Base-by-base conservation (phyloP, 30 jellyfish, hydroid and myxozoan species). In the Pseudorhiza aurosa region DNA sequence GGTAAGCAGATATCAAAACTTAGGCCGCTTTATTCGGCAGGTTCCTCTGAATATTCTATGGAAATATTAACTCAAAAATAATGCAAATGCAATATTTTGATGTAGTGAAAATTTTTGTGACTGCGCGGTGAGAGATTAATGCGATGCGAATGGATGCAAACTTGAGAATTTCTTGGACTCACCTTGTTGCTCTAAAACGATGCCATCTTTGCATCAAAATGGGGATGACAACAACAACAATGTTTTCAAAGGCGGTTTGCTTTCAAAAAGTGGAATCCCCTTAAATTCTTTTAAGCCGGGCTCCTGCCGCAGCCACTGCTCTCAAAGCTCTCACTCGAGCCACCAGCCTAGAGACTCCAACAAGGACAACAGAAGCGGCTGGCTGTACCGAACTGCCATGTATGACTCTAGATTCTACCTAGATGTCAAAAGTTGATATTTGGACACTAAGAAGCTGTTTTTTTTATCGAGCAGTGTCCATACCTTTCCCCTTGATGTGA, bases 201-300 rank as follows among this genome's bases (percentile, higher is more conserved):
- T 80, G 88, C 88, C 88, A 76, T 76, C 68, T 76, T 76, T 56
- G 64, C 4, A 53, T 11, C 17, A 76, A 60, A 57, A 17, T 59
- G 70, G 79, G 78, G 88, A 76, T 19, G 88, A 76, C 88, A 58
- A 56, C 88, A 76, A 76, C 53, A 76, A 76, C 84, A 70, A 37
- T 50, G 84, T 28, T 35, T 70, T 46, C 47, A 70, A 70, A 70
- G 69, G 75, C 75, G 75, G 75, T 60, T 60, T 26, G 49, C 75
- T 60, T 60, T 60, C 51, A 60, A 24, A 60, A 60, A 24, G 17
- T 19, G 75, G 75, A 60, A 60, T 60, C 75, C 75, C 75, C 75
- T 47, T 17, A 29, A 60, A 60, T 60, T 60, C 30, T 37, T 60
- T 33, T 60, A 50, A 19, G 53, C 53, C 62, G 75, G 75, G 25